Base-by-base conservation (phyloP, 92 coral and sea anemone species). In the Virgularia gustaviana region DNA sequence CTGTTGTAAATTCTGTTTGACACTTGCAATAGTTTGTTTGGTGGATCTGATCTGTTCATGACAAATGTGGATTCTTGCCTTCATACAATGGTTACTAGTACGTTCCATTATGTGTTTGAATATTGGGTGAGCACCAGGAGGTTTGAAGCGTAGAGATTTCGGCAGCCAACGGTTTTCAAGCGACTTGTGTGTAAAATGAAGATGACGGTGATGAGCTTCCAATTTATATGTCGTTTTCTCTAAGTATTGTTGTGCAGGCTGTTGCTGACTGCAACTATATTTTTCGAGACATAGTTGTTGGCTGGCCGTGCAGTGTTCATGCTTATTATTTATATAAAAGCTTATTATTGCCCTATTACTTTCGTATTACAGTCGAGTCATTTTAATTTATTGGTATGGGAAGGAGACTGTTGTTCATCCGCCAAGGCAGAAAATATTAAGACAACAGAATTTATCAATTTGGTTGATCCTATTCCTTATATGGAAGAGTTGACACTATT, bases 291-390 rank as follows among this genome's bases (percentile, higher is more conserved):
- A n/a, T n/a, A n/a, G n/a, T n/a, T n/a, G n/a, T n/a, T n/a, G n/a
- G n/a, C n/a, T n/a, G n/a, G n/a, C n/a, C n/a, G n/a, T n/a, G n/a
- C n/a, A n/a, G n/a, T n/a, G n/a, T n/a, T n/a, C n/a, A n/a, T n/a
- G n/a, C n/a, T n/a, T n/a, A n/a, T n/a, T n/a, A n/a, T n/a, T n/a
- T n/a, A n/a, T n/a, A n/a, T n/a, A n/a, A n/a, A n/a, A n/a, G n/a
- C 42, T 1, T 83, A 84, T 65, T 16, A 20, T 47, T 82, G 90
- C 51, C 90, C 90, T 25, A 47, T 82, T 56, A 86, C 85, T 65
- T 38, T 68, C 18, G 71, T 67, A 20, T 70, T 67, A 25, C 62
- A 62, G 36, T 62, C 79, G 34, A 66, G 72, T 70, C 83, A 83
- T 61, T 83, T 83, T 43, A 78, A 83, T 31, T 79, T 83, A 49